Conservation (phyloP, 2,888 invertebrate genomes). For the Drymonia ruficornis region DNA sequence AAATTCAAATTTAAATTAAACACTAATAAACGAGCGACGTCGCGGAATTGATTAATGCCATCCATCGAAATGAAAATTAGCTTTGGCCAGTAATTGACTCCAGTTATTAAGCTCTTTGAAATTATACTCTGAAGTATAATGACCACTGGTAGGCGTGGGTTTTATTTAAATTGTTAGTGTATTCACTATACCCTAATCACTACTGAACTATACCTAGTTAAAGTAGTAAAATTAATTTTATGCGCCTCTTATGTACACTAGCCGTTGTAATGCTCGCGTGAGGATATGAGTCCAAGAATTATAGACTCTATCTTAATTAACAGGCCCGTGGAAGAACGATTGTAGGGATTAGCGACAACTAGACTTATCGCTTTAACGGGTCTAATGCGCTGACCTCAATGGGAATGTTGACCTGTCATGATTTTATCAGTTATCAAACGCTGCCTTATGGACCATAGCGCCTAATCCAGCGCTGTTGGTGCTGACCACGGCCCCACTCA, state of each 20-base stretch:
- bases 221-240: too few relatives aligned
- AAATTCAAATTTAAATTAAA: slow-evolving; percentile 2
- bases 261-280: too few relatives aligned
- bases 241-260: too few relatives aligned
- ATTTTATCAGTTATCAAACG: slow-evolving; percentile 51
- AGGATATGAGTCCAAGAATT: too few relatives aligned
- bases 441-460: slow-evolving; percentile 40
- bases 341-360: neutral
- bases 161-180: too few relatives aligned
- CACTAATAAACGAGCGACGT: neutral
- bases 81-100: slow-evolving; percentile 1
- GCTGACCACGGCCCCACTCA: slow-evolving; percentile 35
- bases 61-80: slow-evolving; percentile 6
- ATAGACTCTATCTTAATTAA: too few relatives aligned
- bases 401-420: slow-evolving; percentile 34
- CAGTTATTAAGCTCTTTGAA: slow-evolving; percentile 1
- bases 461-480: slow-evolving; percentile 39
- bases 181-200: too few relatives aligned
- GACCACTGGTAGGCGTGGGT: too few relatives aligned
- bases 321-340: too few relatives aligned
- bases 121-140: neutral
- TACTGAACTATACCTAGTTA: too few relatives aligned
- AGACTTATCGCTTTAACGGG: too few relatives aligned
- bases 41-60: slow-evolving; percentile 2
- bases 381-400: slow-evolving; percentile 16